Base-by-base conservation (phyloP, 2,797 vertebrate genomes). In the Labroides dimidiatus region DNA sequence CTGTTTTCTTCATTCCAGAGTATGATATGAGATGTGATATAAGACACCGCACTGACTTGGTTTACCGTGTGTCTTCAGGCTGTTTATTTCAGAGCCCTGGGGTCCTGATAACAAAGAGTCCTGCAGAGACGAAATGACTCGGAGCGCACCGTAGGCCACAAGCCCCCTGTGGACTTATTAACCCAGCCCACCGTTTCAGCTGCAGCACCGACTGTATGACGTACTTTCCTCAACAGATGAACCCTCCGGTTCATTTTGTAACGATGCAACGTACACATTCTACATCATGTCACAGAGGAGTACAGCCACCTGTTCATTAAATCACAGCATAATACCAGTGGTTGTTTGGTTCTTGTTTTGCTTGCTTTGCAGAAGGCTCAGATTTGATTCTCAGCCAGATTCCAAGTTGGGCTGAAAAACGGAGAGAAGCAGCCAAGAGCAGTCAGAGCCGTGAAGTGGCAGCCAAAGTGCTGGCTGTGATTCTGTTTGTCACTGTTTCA, bases 21-120 rank as follows among this genome's bases (percentile, higher is more conserved):
- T 58, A 45, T 37, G 19, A 54, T 66, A 20, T n/a, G 44, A 52
- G 45, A 75, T 55, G 61, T 61, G 58, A 71, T 65, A 75, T 51
- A 68, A 56, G 49, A 15, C 12, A 14, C 11, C 6, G 45, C 12
- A 4, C 52, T 49, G 51, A 27, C 24, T 52, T 64, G 57, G 45
- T 69, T 55, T 45, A 67, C 23, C 15, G 48, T 44, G 13, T 65
- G 75, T 73, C 65, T 63, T 73, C 20, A 27, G 80, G 67, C 74
- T 76, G 77, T 84, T 85, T 81, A 43, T 70, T 81, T 71, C 55
- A 44, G 56, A 69, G 67, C 72, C 61, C 43, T 39, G 17, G 33
- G 70, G 60, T 20, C 49, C 12, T 10, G 51, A 24, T 60, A 60
- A 60, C 53, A 76, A 60, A 62, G 45, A 58, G 52, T 50, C 44